A percentile compares a stretch with the other conserved stretches of the same genome.
Conservation (phyloP, 1,140 invertebrate genomes). For the Ganaspis sp. region DNA sequence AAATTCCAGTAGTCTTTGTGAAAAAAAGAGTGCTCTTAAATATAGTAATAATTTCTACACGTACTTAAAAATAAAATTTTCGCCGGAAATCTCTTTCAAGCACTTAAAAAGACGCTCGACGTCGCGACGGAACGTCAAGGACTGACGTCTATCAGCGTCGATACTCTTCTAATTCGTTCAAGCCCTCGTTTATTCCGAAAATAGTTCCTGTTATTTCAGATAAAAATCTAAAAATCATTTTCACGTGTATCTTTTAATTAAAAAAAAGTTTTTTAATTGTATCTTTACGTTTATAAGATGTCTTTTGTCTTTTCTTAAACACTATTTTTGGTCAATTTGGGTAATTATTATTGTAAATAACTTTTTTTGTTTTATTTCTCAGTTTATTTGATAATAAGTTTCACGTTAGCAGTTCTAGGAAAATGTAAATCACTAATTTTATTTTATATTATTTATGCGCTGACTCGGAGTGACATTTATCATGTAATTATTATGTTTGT, state of each 20-base stretch:
- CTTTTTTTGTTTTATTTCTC: too few species aligned
- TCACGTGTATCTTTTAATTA: neutral
- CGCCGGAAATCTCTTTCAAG: conserved; percentile 13
- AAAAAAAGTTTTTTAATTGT: too few species aligned
- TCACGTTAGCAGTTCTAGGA: too few species aligned
- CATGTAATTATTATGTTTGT: too few species aligned
- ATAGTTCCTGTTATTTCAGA: neutral
- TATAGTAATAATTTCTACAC: neutral
- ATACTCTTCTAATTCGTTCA: conserved; percentile 23
- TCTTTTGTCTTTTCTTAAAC: too few species aligned
- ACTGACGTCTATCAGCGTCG: conserved; percentile 28
- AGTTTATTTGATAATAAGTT: too few species aligned
- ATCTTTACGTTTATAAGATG: too few species aligned
- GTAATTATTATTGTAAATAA: too few species aligned
- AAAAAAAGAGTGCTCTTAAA: neutral
- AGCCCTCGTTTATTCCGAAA: neutral
- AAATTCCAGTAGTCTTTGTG: conserved; percentile 4
- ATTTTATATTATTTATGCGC: too few species aligned
- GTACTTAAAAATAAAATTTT: conserved; percentile 21
- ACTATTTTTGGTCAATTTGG: too few species aligned
- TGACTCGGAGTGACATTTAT: too few species aligned
- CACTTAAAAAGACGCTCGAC: conserved; percentile 17
- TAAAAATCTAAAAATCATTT: neutral
- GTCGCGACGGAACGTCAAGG: conserved; percentile 29
- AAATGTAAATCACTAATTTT: too few species aligned